Percentiles rank a stretch among this genome's conserved stretches.
Conservation (phyloP, 2,888 invertebrate genomes). For the Xanthorhoe spadicearia region DNA sequence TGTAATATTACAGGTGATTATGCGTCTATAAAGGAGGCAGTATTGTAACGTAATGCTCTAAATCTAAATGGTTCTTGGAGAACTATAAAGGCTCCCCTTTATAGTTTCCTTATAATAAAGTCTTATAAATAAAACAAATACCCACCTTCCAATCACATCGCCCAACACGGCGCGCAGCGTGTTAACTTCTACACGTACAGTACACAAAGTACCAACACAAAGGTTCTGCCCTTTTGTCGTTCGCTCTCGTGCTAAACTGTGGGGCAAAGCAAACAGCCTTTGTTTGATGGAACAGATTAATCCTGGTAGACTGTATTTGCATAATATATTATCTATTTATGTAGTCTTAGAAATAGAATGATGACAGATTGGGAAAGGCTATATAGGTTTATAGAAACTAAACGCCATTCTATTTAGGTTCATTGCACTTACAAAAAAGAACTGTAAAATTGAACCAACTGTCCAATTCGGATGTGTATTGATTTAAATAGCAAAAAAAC, state of each 20-base stretch:
- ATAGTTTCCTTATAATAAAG: neutral
- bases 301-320: slow-evolving; percentile 12
- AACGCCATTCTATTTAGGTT: too few relatives aligned
- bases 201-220: neutral
- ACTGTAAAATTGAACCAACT: too few relatives aligned
- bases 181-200: slow-evolving; percentile 23
- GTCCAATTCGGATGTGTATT: too few relatives aligned
- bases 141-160: slow-evolving; percentile 11
- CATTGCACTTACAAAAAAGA: too few relatives aligned
- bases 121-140: neutral
- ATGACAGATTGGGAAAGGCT: neutral
- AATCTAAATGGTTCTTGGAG: too few relatives aligned
- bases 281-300: slow-evolving; percentile 35
- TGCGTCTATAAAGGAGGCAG: too few relatives aligned
- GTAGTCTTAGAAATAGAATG: neutral
- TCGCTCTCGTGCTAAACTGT: slow-evolving; percentile 48
- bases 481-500: too few relatives aligned
- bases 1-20: too few relatives aligned
- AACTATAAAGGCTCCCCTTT: too few relatives aligned
- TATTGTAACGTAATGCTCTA: too few relatives aligned
- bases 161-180: slow-evolving; percentile 39
- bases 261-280: slow-evolving; percentile 44
- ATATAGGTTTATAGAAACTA: too few relatives aligned
- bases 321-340: neutral
- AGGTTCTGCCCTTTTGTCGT: slow-evolving; percentile 42